A percentile compares a stretch with the other conserved stretches of the same genome.
Conservation (phyloP, 2,888 invertebrate species). For the Spodoptera picta region DNA sequence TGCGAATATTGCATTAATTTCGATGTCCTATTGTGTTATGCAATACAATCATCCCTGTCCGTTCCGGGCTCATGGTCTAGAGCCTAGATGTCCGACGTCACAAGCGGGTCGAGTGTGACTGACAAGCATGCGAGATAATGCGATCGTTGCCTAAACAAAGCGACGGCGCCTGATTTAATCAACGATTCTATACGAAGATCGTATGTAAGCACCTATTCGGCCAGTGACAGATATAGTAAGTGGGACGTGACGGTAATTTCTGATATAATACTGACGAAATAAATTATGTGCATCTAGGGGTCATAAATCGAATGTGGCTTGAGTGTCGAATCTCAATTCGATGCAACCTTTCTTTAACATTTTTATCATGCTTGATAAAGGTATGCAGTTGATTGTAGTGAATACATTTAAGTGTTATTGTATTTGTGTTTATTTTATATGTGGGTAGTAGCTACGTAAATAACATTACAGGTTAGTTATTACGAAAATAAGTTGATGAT, state of each 20-base stretch:
- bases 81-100: slow-evolving; percentile 64
- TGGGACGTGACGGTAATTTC: slow-evolving; percentile 70
- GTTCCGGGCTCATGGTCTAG: slow-evolving; percentile 54
- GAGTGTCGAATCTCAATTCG: slow-evolving; percentile 68
- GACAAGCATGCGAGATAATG: slow-evolving; percentile 74
- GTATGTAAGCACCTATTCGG: slow-evolving; percentile 66
- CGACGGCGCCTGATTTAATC: slow-evolving; percentile 73
- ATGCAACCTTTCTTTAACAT: slow-evolving; percentile 42
- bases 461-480: slow-evolving; percentile 1
- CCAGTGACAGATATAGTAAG: slow-evolving; percentile 68
- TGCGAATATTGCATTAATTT: slow-evolving; percentile 54
- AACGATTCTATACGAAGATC: slow-evolving; percentile 71
- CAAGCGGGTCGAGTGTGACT: slow-evolving; percentile 72
- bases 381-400: slow-evolving; percentile 22
- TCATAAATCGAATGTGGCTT: slow-evolving; percentile 72
- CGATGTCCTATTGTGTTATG: slow-evolving; percentile 54
- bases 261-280: slow-evolving; percentile 66
- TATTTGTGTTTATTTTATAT: too few relatives aligned
- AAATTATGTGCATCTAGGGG: slow-evolving; percentile 69
- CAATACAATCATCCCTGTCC: slow-evolving; percentile 60
- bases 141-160: slow-evolving; percentile 69
- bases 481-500: slow-evolving; percentile 7
- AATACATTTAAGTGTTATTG: not conserved
- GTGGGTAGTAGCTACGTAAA: too few relatives aligned
- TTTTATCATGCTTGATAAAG: slow-evolving; percentile 29